Base-by-base conservation (phyloP, 2,113 vertebrate species). In the Geococcyx californianus region DNA sequence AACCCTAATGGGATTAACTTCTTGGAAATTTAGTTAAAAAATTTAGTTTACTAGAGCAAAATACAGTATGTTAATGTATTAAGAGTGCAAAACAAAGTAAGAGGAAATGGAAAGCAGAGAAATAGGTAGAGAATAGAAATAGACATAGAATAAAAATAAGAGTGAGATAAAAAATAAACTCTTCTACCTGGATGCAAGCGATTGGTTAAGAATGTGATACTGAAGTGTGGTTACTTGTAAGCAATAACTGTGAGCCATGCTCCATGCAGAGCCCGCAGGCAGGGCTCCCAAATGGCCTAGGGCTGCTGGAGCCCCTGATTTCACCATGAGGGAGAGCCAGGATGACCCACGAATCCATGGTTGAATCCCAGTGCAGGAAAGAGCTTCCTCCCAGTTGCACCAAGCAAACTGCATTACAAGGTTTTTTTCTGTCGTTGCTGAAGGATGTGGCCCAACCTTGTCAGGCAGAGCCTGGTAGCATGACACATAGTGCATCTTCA, bases 401-500 rank as follows among this genome's bases (percentile, higher is more conserved):
- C n/a, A 42, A 76, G 60, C 3, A n/a, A 24, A 20, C 8, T 33
- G 21, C 13, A 25, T 6, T 10, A 4, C 31, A 47, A 17, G 16
- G 3, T 40, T 77, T 79, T 79, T 76, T 11, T 34, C 40, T 76
- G 28, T 16, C 8, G 0, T 19, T 2, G 3, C n/a, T 54, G 67
- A 23, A 72, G 63, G 23, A 10, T 8, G 5, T 51, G 45, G 25
- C 34, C 29, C 36, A n/a, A n/a, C 3, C 76, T 74, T 42, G 7
- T 4, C 51, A 64, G 34, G 3, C 10, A 69, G 62, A 45, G 4
- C 45, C 0, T 16, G 36, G 28, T 49, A 92, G 29, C 29, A 16
- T 1, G 4, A 8, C 24, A 11, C 15, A 16, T 0, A 1, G 16
- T 1, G 0, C 40, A 31, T 23, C 40, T 31, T 36, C 47, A 7